Conservation (phyloP, 2,888 invertebrate genomes). For the Brachypalpus laphriformis region DNA sequence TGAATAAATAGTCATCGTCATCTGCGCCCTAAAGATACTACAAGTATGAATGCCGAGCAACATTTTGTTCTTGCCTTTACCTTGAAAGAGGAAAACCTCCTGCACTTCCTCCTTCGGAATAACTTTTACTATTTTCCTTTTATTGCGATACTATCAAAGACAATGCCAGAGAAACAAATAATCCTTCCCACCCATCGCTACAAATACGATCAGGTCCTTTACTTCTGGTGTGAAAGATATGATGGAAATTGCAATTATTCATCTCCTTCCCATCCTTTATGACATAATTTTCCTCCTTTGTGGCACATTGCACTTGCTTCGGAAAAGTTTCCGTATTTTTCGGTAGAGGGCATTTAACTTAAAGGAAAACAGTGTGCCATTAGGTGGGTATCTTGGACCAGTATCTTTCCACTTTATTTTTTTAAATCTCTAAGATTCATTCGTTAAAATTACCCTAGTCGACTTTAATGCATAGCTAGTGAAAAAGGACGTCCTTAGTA, state of each 20-base stretch:
- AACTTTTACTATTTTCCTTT: neutral
- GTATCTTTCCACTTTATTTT: too few relatives aligned
- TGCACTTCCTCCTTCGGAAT: neutral
- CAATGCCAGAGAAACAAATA: neutral
- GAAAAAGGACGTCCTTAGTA: too few relatives aligned
- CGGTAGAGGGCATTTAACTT: neutral
- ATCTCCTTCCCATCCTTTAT: neutral
- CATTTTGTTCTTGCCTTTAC: neutral
- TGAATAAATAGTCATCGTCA: too few relatives aligned
- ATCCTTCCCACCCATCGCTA: neutral
- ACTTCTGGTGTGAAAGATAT: neutral
- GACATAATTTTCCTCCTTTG: slow-evolving; percentile 5
- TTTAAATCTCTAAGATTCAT: too few relatives aligned
- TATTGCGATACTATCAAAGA: neutral
- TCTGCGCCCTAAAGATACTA: neutral
- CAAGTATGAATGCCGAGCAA: neutral
- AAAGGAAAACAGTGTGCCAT: neutral
- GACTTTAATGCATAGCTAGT: too few relatives aligned
- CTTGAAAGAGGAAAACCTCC: neutral
- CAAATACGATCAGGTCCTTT: neutral
- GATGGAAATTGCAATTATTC: slow-evolving; percentile 27
- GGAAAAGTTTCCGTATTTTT: slow-evolving; percentile 29
- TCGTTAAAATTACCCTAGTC: too few relatives aligned
- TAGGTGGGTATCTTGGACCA: neutral
- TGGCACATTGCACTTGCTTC: slow-evolving; percentile 40